phyloP scores from a whole-genome alignment of 2,797 vertebrate species.

The Thamnophis elegans region DNA sequence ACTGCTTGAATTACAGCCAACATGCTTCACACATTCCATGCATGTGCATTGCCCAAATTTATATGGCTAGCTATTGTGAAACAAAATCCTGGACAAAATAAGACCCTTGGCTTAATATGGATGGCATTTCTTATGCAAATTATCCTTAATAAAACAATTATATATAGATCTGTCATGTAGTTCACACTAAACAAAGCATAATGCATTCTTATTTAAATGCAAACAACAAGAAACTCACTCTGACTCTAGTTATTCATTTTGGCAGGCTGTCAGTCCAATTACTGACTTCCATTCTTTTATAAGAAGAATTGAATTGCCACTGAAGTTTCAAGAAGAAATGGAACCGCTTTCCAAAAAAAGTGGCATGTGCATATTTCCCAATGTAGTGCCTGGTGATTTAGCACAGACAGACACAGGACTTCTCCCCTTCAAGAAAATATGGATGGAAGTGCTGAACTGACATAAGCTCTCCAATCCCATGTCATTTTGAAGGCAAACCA shows the following conservation, averaged over 20 bases:
- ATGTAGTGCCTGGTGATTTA: constrained; percentile 14
- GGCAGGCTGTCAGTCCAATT: constrained; percentile 20
- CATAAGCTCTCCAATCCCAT: constrained; percentile 19
- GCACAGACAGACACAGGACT: neutral
- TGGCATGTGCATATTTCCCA: constrained; percentile 33
- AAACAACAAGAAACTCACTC: constrained; percentile 12
- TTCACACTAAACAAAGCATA: constrained; percentile 24
- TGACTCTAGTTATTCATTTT: constrained; percentile 16
- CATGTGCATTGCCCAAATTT: neutral
- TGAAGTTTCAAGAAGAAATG: constrained; percentile 38
- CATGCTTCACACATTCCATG: neutral
- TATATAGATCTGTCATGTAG: neutral
- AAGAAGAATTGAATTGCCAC: constrained; percentile 36
- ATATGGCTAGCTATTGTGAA: neutral
- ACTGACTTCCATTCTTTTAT: constrained; percentile 47
- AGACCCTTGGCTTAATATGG: neutral
- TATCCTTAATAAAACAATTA: constrained; percentile 1
- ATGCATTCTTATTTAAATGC: neutral
- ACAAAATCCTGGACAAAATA: neutral
- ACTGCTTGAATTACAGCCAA: neutral
- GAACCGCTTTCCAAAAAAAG: neutral
- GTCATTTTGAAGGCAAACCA: constrained; percentile 1
- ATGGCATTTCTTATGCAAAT: neutral
- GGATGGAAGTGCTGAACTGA: constrained; percentile 28
- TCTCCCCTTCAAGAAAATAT: constrained; percentile 6